phyloP scores from a whole-genome alignment of 2,888 invertebrate species.

The Caenorhabditis japonica region DNA sequence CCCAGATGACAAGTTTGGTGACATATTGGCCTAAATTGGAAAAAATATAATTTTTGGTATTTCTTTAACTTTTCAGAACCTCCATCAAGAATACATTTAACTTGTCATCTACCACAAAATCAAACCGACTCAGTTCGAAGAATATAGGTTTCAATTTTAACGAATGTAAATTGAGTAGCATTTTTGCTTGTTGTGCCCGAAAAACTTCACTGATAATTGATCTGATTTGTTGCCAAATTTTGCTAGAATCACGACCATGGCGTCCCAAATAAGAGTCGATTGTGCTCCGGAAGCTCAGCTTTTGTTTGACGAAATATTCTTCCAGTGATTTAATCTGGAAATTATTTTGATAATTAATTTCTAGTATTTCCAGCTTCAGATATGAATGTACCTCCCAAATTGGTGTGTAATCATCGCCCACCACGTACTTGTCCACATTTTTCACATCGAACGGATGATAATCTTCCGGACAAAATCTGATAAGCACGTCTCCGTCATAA shows the following conservation, averaged over 20 bases:
- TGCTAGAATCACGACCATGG: conserved; percentile 83
- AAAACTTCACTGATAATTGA: conserved; percentile 84
- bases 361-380: too few species aligned
- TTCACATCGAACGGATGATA: conserved; percentile 91
- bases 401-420: conserved; percentile 93
- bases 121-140: conserved; percentile 95
- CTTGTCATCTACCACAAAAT: conserved; percentile 90
- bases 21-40: conserved; percentile 88
- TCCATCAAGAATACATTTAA: conserved; percentile 91
- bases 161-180: conserved; percentile 55
- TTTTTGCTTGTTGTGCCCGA: conserved; percentile 66
- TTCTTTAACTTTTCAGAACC: too few species aligned
- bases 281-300: conserved; percentile 88
- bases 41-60: too few species aligned
- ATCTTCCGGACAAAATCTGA: conserved; percentile 85
- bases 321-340: conserved; percentile 79
- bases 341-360: not conserved
- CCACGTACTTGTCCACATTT: conserved; percentile 89
- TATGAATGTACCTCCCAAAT: conserved; percentile 97
- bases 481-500: conserved; percentile 89
- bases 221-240: conserved; percentile 87
- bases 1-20: conserved; percentile 93
- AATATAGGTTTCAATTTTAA: conserved; percentile 79
- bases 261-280: conserved; percentile 84
- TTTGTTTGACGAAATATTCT: conserved; percentile 78